phyloP scores from a whole-genome alignment of 2,113 vertebrate genomes.

The Varanus salvator region DNA sequence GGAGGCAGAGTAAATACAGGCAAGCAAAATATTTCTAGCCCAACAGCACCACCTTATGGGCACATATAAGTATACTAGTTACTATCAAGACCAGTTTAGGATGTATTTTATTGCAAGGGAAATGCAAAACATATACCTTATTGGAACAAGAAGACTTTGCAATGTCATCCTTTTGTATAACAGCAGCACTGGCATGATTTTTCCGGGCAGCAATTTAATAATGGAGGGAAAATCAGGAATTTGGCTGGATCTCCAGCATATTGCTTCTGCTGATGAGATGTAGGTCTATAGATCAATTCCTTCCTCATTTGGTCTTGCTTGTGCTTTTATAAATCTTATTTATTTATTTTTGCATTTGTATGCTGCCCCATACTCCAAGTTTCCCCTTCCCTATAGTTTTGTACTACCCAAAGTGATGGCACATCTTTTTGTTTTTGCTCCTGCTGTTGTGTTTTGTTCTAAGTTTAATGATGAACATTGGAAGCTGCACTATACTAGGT shows the following conservation, averaged over 20 bases:
- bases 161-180: not conserved
- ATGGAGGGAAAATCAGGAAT: not conserved
- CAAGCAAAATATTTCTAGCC: not conserved
- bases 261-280: not conserved
- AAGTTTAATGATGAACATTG: no score
- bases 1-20: fast-evolving
- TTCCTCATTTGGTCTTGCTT: constrained; percentile 14
- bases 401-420: no score
- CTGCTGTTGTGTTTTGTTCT: no score
- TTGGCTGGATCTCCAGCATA: not conserved
- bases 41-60: constrained; percentile 46
- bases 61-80: not conserved
- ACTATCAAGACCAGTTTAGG: fast-evolving
- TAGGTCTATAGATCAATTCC: not conserved
- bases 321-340: no score
- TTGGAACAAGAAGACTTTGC: not conserved
- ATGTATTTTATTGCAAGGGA: fast-evolving
- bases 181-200: not conserved
- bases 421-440: no score
- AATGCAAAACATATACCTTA: not conserved
- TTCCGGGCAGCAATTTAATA: not conserved
- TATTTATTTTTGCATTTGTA: no score
- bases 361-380: no score
- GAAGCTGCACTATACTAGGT: no score
- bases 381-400: no score